Conservation (phyloP, 2,888 invertebrate species). For the Eupsilia transversa region DNA sequence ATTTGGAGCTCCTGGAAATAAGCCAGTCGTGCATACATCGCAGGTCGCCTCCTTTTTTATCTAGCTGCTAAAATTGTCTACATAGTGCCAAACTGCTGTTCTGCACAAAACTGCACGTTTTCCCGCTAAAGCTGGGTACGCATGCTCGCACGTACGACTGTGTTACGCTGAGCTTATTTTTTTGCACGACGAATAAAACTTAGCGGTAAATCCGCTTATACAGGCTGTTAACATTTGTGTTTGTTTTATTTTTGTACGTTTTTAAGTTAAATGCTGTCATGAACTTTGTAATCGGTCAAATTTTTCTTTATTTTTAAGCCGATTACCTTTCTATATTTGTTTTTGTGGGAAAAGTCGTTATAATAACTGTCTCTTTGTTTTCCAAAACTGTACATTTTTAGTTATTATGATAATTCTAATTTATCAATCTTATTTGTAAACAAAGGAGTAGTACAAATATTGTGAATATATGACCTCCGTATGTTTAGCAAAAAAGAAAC, state of each 20-base stretch:
- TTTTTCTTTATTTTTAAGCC: not conserved
- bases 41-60: not conserved
- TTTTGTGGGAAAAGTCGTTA: not conserved
- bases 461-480: not conserved
- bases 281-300: constrained; percentile 13
- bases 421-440: not conserved
- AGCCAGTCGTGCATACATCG: not conserved
- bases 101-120: constrained; percentile 37
- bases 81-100: constrained; percentile 36
- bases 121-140: constrained; percentile 33
- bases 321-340: constrained; percentile 8
- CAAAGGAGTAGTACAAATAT: not conserved
- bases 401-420: not conserved
- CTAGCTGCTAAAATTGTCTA: not conserved
- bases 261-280: constrained; percentile 3
- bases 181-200: constrained; percentile 69
- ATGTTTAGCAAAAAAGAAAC: not conserved
- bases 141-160: constrained; percentile 67
- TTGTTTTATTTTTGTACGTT: not conserved
- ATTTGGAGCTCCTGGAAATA: no score
- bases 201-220: constrained; percentile 71
- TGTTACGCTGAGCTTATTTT: constrained; percentile 72
- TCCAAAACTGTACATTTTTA: not conserved
- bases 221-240: constrained; percentile 55
- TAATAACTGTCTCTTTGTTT: not conserved